These are phyloP conservation scores for Prunella fulvescens DNA, from an alignment of 2,113 vertebrate genomes.

Conservation along the genomic window DNA sequence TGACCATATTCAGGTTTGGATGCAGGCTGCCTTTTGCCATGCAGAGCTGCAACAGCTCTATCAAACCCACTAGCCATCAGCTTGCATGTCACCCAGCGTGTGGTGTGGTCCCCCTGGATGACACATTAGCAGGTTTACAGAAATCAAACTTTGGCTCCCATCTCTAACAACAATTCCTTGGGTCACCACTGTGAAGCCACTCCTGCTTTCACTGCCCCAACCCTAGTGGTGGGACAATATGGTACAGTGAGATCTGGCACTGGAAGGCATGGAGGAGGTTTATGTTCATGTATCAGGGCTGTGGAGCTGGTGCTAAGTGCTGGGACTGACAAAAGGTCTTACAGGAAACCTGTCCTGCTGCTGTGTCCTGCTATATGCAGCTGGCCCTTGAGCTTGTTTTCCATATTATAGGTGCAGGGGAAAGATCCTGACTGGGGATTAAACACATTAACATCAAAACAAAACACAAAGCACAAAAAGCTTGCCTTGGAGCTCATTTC, in stretches of 20 bases:
- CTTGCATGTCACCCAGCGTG: accelerated
- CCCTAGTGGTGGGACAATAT: not conserved
- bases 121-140: not conserved
- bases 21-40: not conserved
- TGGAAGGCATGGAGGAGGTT: not conserved
- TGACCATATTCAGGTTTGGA: not conserved
- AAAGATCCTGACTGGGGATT: not conserved
- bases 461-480: not conserved
- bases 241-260: not conserved
- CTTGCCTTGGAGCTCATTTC: not conserved
- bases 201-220: not conserved
- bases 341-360: not conserved
- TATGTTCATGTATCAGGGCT: not conserved
- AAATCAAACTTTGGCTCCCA: not conserved
- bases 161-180: not conserved
- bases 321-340: not conserved
- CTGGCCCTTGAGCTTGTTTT: not conserved
- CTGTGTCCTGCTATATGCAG: not conserved
- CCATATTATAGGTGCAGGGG: not conserved
- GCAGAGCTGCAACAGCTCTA: not conserved
- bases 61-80: not conserved
- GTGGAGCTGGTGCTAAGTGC: not conserved
- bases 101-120: not conserved
- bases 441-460: not conserved
- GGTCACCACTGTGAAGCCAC: not conserved